Evolutionary conservation across 2,888 invertebrate genomes (phyloP).

Genomic region (Sturmia bella): DNA sequence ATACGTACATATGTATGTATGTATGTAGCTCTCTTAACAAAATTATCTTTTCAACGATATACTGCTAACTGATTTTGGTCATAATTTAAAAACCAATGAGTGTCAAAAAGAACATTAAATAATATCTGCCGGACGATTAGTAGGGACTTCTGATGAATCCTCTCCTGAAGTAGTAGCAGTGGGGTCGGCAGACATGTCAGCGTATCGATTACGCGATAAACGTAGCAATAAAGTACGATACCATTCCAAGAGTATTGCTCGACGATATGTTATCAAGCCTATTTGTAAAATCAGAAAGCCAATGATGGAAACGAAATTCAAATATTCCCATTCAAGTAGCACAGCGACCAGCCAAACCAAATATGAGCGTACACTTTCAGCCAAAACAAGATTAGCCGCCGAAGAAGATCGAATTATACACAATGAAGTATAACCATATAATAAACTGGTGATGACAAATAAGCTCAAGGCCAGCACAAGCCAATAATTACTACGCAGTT

Average conservation of each 20-base stretch:
- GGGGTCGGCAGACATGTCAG: conserved; percentile 73
- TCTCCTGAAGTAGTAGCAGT: conserved; percentile 46
- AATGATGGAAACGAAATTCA: conserved; percentile 89
- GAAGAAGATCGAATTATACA: conserved; percentile 96
- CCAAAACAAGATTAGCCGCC: conserved; percentile 94
- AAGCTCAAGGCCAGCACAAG: conserved; percentile 87
- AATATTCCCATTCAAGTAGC: conserved; percentile 88
- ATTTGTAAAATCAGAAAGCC: conserved; percentile 89
- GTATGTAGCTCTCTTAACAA: too few relatives aligned
- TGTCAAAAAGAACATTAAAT: conserved; percentile 70
- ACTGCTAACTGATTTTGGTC: background rate
- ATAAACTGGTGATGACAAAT: conserved; percentile 91
- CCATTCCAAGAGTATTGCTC: conserved; percentile 82
- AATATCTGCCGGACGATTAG: conserved; percentile 78
- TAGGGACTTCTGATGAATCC: conserved; percentile 68
- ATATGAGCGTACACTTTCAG: conserved; percentile 93
- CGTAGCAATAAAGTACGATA: conserved; percentile 74
- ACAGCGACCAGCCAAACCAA: conserved; percentile 95
- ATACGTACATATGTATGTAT: too few relatives aligned
- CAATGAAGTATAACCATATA: conserved; percentile 96
- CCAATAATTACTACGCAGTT: conserved; percentile 85
- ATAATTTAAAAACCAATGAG: conserved; percentile 20
- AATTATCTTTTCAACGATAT: too few relatives aligned
- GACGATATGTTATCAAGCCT: conserved; percentile 93
- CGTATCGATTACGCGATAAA: conserved; percentile 75